phyloP scores from a whole-genome alignment of 2,888 invertebrate genomes.

The Silvanus unidentatus region DNA sequence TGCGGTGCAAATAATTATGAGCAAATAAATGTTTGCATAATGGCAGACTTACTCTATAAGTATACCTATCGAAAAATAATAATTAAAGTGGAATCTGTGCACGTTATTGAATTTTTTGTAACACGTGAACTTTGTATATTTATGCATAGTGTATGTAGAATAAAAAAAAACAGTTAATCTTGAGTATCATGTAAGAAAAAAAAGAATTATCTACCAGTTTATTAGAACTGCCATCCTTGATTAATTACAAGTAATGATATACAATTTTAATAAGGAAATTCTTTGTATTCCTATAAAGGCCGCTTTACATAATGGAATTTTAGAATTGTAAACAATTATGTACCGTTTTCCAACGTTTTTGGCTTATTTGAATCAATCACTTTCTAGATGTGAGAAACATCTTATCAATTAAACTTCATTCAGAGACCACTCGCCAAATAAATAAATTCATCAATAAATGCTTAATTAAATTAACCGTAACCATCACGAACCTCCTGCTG shows the following conservation, averaged over 20 bases:
- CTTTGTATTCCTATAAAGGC: conserved; percentile 15
- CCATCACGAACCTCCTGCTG: no score
- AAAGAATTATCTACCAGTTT: conserved; percentile 18
- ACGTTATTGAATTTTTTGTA: conserved; percentile 28
- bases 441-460: no score
- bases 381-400: no score
- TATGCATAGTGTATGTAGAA: not conserved
- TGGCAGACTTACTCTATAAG: no score
- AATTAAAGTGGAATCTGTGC: conserved; percentile 24
- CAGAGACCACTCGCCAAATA: no score
- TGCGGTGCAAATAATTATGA: no score
- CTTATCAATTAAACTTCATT: no score
- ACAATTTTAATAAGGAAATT: conserved; percentile 20
- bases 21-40: no score
- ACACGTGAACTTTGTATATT: conserved; percentile 20
- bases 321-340: not conserved
- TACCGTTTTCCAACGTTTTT: no score
- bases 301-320: conserved; percentile 3
- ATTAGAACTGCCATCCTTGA: conserved; percentile 24
- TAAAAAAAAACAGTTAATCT: conserved; percentile 20
- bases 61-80: conserved; percentile 14
- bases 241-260: conserved; percentile 26
- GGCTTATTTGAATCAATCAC: no score
- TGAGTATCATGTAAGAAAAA: conserved; percentile 11
- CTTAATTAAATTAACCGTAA: no score